Evolutionary conservation across 2,113 vertebrate species (phyloP), one percentile per base, ranked within the genome.

Genomic region (Tyrannus savana): DNA sequence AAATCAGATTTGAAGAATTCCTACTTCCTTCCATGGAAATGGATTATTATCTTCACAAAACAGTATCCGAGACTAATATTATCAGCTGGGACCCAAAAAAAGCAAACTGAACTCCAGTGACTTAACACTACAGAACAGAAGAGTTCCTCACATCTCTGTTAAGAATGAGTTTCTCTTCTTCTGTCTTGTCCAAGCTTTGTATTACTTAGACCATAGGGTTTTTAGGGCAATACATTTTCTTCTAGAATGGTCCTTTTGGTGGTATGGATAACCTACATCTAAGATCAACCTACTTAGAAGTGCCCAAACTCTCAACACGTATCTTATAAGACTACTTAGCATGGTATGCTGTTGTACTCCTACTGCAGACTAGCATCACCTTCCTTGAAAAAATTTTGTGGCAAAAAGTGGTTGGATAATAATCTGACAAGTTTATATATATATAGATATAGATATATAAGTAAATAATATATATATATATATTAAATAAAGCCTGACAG

Each of bases 291-390:
- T 69, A 27, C 30, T n/a, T 71, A 33, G 13, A 90, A 87, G 24
- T 41, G 2, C 10, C 7, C 3, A 78, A 42, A 15, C 4, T 50
- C 9, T 72, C 30, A 79, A 59, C 5, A 37, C 0, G 5, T 31
- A 31, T 7, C 27, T 80, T 64, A 55, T 5, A 24, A 55, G 21
- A 28, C 28, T 53, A 9, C 14, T 73, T 16, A 59, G 31, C 16
- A 25, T 30, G 19, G 7, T 56, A 12, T 55, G 13, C 5, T 78
- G n/a, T 28, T 3, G 17, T 44, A 77, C 2, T 82, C 12, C 37
- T 44, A 27, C 21, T 52, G 14, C 10, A 44, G 5, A 27, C 13
- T 71, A 0, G 0, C 0, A 19, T 11, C 42, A 63, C 4, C 6
- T 63, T 75, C 1, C 18, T 74, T 82, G 14, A 39, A 67, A 87